phyloP scores from a whole-genome alignment of 2,797 vertebrate species.

The Orientallactaga sibirica region DNA sequence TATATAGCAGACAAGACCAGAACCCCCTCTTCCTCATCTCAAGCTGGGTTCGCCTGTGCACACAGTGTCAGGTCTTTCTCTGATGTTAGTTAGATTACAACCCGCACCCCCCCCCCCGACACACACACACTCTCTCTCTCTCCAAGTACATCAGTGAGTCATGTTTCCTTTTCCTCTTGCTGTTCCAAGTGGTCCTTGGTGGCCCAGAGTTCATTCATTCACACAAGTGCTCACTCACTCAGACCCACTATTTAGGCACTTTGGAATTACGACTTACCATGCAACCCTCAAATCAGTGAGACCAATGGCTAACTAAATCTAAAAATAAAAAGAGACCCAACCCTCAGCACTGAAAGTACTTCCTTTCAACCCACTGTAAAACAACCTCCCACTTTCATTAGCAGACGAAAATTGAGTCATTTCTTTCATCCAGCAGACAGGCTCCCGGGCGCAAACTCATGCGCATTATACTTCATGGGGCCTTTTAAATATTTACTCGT shows the following conservation, averaged over 20 bases:
- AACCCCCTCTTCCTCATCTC: conserved; percentile 63
- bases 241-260: conserved; percentile 64
- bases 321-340: conserved; percentile 83
- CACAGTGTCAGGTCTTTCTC: conserved; percentile 64
- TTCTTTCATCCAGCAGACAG: conserved; percentile 68
- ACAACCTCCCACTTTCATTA: conserved; percentile 71
- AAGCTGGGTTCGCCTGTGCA: background rate
- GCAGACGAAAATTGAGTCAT: conserved; percentile 78
- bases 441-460: conserved; percentile 73
- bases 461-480: conserved; percentile 73
- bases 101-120: no score
- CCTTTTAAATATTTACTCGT: conserved; percentile 81
- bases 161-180: conserved; percentile 81
- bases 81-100: conserved; percentile 49
- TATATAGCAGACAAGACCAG: conserved; percentile 39
- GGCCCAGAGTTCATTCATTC: conserved; percentile 81
- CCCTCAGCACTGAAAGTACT: conserved; percentile 69
- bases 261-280: conserved; percentile 37
- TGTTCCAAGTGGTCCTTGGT: conserved; percentile 82
- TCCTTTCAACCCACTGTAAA: conserved; percentile 79
- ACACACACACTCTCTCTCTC: accelerated
- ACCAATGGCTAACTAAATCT: conserved; percentile 75
- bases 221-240: conserved; percentile 71
- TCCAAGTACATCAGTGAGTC: conserved; percentile 82
- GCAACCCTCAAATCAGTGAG: conserved; percentile 58